Evolutionary conservation across 1,140 invertebrate genomes (phyloP).

Genomic region (Drosophila oshimai): DNA sequence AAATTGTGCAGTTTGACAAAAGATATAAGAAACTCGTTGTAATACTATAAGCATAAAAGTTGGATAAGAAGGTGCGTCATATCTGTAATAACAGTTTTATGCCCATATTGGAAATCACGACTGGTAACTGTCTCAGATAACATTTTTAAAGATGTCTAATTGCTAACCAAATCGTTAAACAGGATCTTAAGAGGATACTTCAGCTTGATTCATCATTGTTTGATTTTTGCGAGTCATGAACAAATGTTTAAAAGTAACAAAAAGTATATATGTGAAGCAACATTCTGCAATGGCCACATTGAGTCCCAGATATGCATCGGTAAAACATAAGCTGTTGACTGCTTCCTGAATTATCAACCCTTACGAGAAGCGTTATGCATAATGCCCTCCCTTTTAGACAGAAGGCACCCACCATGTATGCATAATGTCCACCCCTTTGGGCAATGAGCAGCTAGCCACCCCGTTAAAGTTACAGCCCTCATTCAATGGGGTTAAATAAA

Average conservation of each 20-base stretch:
- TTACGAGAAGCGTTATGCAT: conserved; percentile 49
- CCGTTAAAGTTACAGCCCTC: conserved; percentile 49
- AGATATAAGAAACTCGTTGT: too few species aligned
- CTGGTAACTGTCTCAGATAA: too few species aligned
- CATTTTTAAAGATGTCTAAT: too few species aligned
- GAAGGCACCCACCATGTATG: conserved; percentile 56
- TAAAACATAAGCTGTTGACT: background rate
- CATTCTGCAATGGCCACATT: conserved; percentile 38
- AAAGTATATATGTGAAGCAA: background rate
- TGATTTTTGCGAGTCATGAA: background rate
- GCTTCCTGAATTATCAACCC: conserved; percentile 42
- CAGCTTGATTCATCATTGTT: too few species aligned
- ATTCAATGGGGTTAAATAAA: conserved; percentile 60
- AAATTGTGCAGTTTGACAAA: too few species aligned
- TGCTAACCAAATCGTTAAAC: too few species aligned
- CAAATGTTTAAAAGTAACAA: background rate
- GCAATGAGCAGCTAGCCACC: conserved; percentile 57
- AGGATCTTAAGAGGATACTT: too few species aligned
- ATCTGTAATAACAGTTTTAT: too few species aligned
- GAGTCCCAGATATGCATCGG: background rate
- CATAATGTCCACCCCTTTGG: conserved; percentile 72
- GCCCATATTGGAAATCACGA: too few species aligned
- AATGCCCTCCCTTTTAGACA: conserved; percentile 61
- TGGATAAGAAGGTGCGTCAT: too few species aligned
- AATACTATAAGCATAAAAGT: too few species aligned